Conservation (phyloP, 2,888 invertebrate genomes). For the Melinaea marsaeus region DNA sequence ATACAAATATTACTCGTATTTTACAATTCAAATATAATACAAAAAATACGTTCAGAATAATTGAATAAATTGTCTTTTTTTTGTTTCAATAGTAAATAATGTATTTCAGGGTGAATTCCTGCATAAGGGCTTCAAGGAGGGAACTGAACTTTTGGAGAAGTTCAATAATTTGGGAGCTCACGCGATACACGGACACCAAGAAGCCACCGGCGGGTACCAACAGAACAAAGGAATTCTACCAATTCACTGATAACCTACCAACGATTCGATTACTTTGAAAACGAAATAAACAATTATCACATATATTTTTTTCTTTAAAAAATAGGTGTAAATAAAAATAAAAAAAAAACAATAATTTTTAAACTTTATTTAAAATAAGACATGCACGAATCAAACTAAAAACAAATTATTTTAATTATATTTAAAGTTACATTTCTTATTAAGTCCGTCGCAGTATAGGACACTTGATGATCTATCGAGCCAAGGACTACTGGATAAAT, state of each 20-base stretch:
- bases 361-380: constrained; percentile 24
- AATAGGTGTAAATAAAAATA: neutral
- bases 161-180: constrained; percentile 80
- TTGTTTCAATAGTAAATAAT: too few relatives aligned
- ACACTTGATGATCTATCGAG: constrained; percentile 37
- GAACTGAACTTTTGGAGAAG: constrained; percentile 75
- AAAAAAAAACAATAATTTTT: too few relatives aligned
- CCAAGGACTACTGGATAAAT: constrained; percentile 43
- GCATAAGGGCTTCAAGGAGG: constrained; percentile 78
- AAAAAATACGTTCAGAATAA: too few relatives aligned
- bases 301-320: neutral
- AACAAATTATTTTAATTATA: constrained; percentile 40
- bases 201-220: constrained; percentile 75
- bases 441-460: constrained; percentile 49
- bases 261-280: neutral
- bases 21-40: constrained; percentile 9
- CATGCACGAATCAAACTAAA: constrained; percentile 32
- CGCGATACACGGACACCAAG: constrained; percentile 79
- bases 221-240: constrained; percentile 78
- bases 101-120: constrained; percentile 74
- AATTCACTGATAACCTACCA: constrained; percentile 49
- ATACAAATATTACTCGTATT: neutral
- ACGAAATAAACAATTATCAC: neutral
- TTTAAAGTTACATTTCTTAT: constrained; percentile 48
- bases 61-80: too few relatives aligned